Conservation (phyloP, 1,140 invertebrate genomes). For the Heliconius congener region DNA sequence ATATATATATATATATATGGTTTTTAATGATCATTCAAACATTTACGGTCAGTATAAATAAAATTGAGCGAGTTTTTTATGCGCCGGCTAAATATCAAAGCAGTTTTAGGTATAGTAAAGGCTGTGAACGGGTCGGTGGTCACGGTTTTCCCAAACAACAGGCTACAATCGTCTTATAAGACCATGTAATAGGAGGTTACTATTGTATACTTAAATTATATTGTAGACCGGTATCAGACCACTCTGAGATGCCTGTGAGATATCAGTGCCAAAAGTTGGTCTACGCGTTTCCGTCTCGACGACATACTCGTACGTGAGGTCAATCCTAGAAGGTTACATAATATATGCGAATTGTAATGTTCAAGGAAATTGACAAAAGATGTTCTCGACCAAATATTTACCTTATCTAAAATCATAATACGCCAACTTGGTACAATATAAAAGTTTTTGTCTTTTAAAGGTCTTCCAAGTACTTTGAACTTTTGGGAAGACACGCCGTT, state of each 20-base stretch:
- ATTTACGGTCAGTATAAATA: conserved; percentile 29
- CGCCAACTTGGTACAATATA: conserved; percentile 24
- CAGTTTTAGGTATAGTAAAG: conserved; percentile 49
- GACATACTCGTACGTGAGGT: conserved; percentile 38
- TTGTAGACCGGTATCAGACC: conserved; percentile 43
- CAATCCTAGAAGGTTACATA: conserved; percentile 38
- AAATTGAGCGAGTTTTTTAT: conserved; percentile 31
- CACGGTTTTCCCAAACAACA: conserved; percentile 32
- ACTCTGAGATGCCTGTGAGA: conserved; percentile 64
- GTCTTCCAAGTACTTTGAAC: conserved; percentile 36
- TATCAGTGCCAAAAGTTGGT: conserved; percentile 58
- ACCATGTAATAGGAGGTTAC: conserved; percentile 26
- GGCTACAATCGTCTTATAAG: conserved; percentile 29
- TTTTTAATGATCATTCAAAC: conserved; percentile 14
- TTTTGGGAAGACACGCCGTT: conserved; percentile 28
- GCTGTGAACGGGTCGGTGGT: conserved; percentile 23
- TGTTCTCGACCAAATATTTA: conserved; percentile 18
- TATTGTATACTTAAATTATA: conserved; percentile 27
- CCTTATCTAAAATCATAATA: conserved; percentile 28
- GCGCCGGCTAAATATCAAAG: conserved; percentile 64
- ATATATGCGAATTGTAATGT: conserved; percentile 28
- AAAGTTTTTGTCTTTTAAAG: conserved; percentile 33
- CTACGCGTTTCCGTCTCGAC: conserved; percentile 56
- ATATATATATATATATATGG: not conserved
- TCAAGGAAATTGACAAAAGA: conserved; percentile 34